These are phyloP conservation scores for Rhinoderma darwinii DNA, from an alignment of 2,113 vertebrate genomes.

Conservation along the genomic window DNA sequence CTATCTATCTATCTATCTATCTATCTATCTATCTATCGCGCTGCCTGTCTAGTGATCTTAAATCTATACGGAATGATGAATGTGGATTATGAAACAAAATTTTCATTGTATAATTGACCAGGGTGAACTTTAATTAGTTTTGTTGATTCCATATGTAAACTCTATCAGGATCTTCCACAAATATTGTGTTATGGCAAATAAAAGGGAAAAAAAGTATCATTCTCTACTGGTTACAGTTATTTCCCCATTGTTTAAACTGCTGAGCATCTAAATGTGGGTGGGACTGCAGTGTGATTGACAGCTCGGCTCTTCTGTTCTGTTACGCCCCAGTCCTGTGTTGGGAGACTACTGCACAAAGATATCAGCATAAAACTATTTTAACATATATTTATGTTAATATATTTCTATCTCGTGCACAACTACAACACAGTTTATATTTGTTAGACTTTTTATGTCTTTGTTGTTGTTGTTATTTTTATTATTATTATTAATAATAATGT, in stretches of 20 bases:
- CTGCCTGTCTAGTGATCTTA: conserved; percentile 25
- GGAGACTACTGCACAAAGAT: too few species aligned
- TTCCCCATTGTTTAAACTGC: neutral
- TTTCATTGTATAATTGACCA: neutral
- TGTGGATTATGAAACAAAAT: neutral
- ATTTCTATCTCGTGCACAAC: too few species aligned
- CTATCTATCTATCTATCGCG: conserved; percentile 20
- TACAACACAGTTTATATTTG: too few species aligned
- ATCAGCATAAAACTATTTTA: too few species aligned
- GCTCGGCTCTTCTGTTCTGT: neutral
- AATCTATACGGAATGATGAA: conserved; percentile 7
- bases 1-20: conserved; percentile 10
- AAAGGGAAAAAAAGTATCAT: neutral
- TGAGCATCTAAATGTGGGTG: neutral
- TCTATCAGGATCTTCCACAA: neutral
- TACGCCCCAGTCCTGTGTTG: neutral
- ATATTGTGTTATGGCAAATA: too few species aligned
- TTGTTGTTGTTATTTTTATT: too few species aligned
- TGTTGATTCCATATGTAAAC: neutral
- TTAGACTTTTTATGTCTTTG: too few species aligned
- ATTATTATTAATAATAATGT: too few species aligned
- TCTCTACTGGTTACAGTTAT: neutral
- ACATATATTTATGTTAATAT: too few species aligned
- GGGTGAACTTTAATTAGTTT: neutral
- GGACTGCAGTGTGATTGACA: neutral